Base-by-base conservation (phyloP, 2,797 vertebrate species). In the Ceyx erithaca region DNA sequence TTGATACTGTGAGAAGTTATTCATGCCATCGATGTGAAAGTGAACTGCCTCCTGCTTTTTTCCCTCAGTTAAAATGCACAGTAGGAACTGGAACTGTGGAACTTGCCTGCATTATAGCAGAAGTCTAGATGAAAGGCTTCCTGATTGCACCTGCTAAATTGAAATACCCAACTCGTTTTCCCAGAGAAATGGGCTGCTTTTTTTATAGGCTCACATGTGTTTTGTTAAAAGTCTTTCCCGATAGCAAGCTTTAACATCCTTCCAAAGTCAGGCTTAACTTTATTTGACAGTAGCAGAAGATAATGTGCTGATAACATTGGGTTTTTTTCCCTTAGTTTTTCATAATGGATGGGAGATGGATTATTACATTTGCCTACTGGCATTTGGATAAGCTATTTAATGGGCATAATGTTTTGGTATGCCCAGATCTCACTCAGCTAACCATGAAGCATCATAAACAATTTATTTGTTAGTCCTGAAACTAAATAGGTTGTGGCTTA, bases 111-210 rank as follows among this genome's bases (percentile, higher is more conserved):
- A 46, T 92, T 94, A 87, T 52, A 85, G 72, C 90, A 94, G 95
- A 83, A 93, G 63, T 10, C 66, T 91, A 87, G 76, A 89, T 95
- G 94, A 96, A 94, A 93, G 90, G 86, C 81, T 92, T 93, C 66
- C 84, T 94, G 96, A 96, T 89, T 96, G 88, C 62, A 1, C 75
- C 61, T 2, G 2, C 30, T 87, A 89, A 83, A 93, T 93, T 80
- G 93, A 94, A 95, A 94, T 83, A 93, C 37, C 69, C 2, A 3
- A 48, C 58, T 92, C 43, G 5, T 85, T 93, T 92, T 90, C 78
- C 86, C 58, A 45, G 49, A 85, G 46, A 80, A 92, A 87, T 63
- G 85, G 51, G 41, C 76, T 87, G n/a, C 19, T 80, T 90, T 87
- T 90, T 80, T 86, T 76, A 25, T 73, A 59, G 58, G 75, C 58